Evolutionary conservation across 2,888 invertebrate genomes (phyloP).

Genomic region (Acronicta leporina): DNA sequence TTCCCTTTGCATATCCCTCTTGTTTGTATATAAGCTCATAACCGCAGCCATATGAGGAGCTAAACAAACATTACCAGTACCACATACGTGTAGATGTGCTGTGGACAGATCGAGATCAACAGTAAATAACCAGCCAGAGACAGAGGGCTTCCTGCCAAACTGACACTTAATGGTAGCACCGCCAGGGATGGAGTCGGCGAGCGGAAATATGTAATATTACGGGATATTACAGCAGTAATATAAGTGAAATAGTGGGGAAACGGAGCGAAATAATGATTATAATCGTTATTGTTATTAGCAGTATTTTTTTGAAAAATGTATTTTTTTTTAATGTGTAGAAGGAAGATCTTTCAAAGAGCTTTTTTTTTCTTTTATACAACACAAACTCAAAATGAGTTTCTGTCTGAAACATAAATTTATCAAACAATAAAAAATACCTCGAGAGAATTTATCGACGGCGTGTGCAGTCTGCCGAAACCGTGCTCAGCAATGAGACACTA

Average conservation of each 20-base stretch:
- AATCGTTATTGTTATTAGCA: constrained; percentile 29
- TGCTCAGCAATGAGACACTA: too few relatives aligned
- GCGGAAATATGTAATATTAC: constrained; percentile 43
- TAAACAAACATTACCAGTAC: constrained; percentile 59
- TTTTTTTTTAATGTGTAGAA: background rate
- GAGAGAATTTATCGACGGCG: too few relatives aligned
- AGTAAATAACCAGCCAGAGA: constrained; percentile 83
- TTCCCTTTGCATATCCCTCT: constrained; percentile 1
- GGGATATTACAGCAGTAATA: constrained; percentile 29
- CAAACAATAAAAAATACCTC: too few relatives aligned
- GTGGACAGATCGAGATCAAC: constrained; percentile 81
- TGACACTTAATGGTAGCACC: constrained; percentile 73
- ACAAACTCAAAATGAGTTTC: too few relatives aligned
- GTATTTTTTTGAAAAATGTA: constrained; percentile 4
- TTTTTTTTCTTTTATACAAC: background rate
- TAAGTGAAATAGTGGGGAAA: constrained; percentile 25
- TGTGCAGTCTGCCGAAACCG: too few relatives aligned
- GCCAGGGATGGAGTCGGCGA: constrained; percentile 47
- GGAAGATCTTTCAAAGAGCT: too few relatives aligned
- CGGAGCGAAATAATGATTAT: constrained; percentile 18
- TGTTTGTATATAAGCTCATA: constrained; percentile 20
- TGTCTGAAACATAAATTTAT: too few relatives aligned
- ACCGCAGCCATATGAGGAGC: constrained; percentile 40
- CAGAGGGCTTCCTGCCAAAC: constrained; percentile 83
- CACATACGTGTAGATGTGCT: constrained; percentile 55